A percentile compares a stretch with the other conserved stretches of the same genome.
Evolutionary conservation across 2,888 invertebrate species (phyloP).

Genomic region (Phrixothrix hirtus): DNA sequence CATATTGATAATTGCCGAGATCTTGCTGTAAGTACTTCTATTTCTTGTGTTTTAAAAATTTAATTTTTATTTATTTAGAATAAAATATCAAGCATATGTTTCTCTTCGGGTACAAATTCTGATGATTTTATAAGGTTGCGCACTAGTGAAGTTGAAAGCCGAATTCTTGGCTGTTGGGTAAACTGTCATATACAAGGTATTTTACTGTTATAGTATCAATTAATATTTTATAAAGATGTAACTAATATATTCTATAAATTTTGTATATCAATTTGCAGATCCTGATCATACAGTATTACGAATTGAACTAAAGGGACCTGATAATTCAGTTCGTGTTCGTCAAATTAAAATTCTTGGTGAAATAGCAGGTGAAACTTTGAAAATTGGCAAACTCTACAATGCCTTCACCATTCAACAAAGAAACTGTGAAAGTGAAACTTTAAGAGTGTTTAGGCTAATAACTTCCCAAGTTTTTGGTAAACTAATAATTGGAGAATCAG

Average conservation of each 20-base stretch:
- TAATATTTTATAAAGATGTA: no score
- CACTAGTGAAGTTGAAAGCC: slow-evolving; percentile 86
- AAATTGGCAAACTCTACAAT: slow-evolving; percentile 59
- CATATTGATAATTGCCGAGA: slow-evolving; percentile 96
- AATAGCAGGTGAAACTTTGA: slow-evolving; percentile 61
- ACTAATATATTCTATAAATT: no score
- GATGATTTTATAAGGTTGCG: slow-evolving; percentile 82
- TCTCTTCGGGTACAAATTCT: slow-evolving; percentile 78
- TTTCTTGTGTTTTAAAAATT: background rate
- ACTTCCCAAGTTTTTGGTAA: slow-evolving; percentile 94
- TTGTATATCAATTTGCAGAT: slow-evolving; percentile 20
- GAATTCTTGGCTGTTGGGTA: slow-evolving; percentile 80
- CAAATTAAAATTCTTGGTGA: slow-evolving; percentile 76
- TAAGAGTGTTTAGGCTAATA: slow-evolving; percentile 88
- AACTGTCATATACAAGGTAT: slow-evolving; percentile 79
- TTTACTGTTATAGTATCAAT: no score
- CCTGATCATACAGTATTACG: slow-evolving; percentile 63
- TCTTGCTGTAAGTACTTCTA: slow-evolving; percentile 68
- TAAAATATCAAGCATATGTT: slow-evolving; percentile 84
- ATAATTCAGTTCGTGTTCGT: slow-evolving; percentile 85
- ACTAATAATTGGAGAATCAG: slow-evolving; percentile 71
- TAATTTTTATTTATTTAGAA: slow-evolving; percentile 64
- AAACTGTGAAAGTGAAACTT: slow-evolving; percentile 88
- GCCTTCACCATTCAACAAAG: slow-evolving; percentile 75
- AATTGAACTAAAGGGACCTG: slow-evolving; percentile 88